Evolutionary conservation across 2,113 vertebrate species (phyloP).

Genomic region (Scomber colias): DNA sequence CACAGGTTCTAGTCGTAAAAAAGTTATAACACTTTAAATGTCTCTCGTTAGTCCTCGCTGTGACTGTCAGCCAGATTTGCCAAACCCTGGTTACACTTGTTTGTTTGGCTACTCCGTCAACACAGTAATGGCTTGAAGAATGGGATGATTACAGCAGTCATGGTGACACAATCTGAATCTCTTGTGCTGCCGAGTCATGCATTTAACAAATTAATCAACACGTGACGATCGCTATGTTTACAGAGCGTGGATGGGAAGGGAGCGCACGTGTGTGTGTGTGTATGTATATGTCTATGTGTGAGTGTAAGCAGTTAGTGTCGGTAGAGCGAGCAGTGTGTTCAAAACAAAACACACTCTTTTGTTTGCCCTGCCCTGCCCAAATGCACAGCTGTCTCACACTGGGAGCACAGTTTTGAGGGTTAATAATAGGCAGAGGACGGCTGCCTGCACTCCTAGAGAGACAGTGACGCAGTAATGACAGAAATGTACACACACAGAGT

Average conservation of each 20-base stretch:
- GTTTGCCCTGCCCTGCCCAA: constrained; percentile 68
- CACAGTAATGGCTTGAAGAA: neutral
- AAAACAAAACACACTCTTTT: constrained; percentile 64
- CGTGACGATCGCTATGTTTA: constrained; percentile 53
- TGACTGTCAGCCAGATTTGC: neutral
- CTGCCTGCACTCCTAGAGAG: constrained; percentile 53
- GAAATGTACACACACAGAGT: constrained; percentile 18
- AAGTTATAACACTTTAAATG: too few species aligned
- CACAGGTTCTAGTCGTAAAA: neutral
- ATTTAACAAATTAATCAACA: constrained; percentile 67
- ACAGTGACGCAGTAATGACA: constrained; percentile 25
- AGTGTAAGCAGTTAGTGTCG: constrained; percentile 3
- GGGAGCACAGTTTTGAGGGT: constrained; percentile 70
- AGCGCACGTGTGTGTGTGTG: constrained; percentile 14
- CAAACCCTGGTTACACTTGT: neutral
- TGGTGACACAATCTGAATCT: constrained; percentile 54
- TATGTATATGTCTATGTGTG: constrained; percentile 14
- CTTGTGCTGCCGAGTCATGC: constrained; percentile 32
- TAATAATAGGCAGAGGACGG: constrained; percentile 84
- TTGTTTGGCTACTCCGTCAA: constrained; percentile 5
- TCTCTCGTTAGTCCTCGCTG: neutral
- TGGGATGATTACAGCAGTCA: constrained; percentile 27
- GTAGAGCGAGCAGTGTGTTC: constrained; percentile 21
- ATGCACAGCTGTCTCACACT: constrained; percentile 78
- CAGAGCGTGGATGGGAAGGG: constrained; percentile 19